These are phyloP conservation scores for Ceratitis capitata DNA, from an alignment of 1,140 invertebrate genomes.

Conservation along the genomic window DNA sequence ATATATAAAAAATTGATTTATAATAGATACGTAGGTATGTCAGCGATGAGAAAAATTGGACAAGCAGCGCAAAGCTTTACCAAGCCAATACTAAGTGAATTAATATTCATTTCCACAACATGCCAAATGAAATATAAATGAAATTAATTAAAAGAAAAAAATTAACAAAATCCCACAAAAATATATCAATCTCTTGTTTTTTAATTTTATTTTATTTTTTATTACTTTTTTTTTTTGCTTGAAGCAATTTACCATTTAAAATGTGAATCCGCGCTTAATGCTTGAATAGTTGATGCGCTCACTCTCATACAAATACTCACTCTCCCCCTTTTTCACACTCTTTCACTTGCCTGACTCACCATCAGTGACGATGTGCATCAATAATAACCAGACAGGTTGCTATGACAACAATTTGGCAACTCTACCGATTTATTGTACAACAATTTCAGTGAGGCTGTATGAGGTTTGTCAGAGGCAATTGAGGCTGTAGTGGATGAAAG, in stretches of 20 bases:
- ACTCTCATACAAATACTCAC: too few relatives aligned
- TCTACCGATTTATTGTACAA: too few relatives aligned
- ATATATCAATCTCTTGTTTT: neutral
- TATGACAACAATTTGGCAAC: neutral
- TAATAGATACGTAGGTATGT: neutral
- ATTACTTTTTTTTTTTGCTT: too few relatives aligned
- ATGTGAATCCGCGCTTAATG: slow-evolving; percentile 6
- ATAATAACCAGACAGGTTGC: neutral
- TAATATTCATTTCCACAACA: neutral
- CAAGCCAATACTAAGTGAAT: neutral
- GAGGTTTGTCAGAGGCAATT: neutral
- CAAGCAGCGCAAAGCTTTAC: neutral
- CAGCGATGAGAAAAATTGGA: too few relatives aligned
- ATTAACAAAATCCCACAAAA: neutral
- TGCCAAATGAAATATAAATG: neutral
- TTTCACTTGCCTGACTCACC: too few relatives aligned
- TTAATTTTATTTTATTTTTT: too few relatives aligned
- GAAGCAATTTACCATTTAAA: neutral
- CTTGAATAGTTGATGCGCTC: neutral
- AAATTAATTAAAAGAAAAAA: neutral
- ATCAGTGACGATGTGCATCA: too few relatives aligned
- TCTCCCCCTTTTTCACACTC: too few relatives aligned
- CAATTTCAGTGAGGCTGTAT: neutral
- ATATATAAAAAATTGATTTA: neutral
- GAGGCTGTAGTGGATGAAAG: neutral